Percentiles rank a stretch among this genome's conserved stretches.
Evolutionary conservation across 1,140 invertebrate genomes (phyloP).

Genomic region (Hylaeus anthracinus): DNA sequence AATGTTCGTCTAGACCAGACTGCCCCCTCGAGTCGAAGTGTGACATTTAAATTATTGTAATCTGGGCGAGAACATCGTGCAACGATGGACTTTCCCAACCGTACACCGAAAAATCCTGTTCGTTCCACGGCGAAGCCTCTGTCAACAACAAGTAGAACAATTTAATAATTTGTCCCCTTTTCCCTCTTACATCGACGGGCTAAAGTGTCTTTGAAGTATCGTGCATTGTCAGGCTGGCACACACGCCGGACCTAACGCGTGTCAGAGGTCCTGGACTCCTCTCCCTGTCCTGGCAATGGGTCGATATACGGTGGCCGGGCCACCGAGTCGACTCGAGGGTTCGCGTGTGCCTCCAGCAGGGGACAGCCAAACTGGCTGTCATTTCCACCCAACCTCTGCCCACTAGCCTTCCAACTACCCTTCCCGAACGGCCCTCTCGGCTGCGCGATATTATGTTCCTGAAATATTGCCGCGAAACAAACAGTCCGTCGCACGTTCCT

Average conservation of each 20-base stretch:
- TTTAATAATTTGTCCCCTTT: slow-evolving; percentile 17
- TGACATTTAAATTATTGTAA: no score
- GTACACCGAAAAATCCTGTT: not conserved
- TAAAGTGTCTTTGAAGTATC: slow-evolving; percentile 25
- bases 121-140: not conserved
- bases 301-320: slow-evolving; percentile 45
- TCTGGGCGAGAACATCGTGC: no score
- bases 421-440: slow-evolving; percentile 9
- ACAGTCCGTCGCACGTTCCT: slow-evolving; percentile 26
- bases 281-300: slow-evolving; percentile 33
- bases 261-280: slow-evolving; percentile 34
- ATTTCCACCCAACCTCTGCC: slow-evolving; percentile 47
- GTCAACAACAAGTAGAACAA: slow-evolving; percentile 35
- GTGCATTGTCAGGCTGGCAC: not conserved
- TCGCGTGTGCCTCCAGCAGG: slow-evolving; percentile 33
- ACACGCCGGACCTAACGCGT: slow-evolving; percentile 13
- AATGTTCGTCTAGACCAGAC: not conserved
- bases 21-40: no score
- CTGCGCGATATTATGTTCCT: slow-evolving; percentile 47
- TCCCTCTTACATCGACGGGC: not conserved
- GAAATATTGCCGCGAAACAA: slow-evolving; percentile 52
- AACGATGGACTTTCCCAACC: not conserved
- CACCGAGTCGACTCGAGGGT: slow-evolving; percentile 32
- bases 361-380: slow-evolving; percentile 54
- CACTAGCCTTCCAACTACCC: slow-evolving; percentile 18